These are phyloP conservation scores for Mionectes macconnelli DNA, from an alignment of 2,113 vertebrate species.

Conservation along the genomic window DNA sequence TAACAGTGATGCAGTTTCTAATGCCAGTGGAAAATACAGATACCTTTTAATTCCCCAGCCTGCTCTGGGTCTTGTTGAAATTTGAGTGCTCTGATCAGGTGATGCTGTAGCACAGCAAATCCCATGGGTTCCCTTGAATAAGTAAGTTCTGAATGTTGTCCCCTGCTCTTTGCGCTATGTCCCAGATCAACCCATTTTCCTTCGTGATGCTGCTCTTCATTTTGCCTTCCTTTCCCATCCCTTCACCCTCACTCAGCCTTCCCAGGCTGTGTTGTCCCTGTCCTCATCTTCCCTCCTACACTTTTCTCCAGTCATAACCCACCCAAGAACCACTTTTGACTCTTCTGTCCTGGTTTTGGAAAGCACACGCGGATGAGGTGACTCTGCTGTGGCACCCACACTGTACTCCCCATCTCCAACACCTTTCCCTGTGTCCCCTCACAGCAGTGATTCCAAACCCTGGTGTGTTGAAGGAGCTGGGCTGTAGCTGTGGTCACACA, in stretches of 20 bases:
- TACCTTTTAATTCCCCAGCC: not conserved
- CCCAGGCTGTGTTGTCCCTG: not conserved
- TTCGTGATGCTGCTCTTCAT: not conserved
- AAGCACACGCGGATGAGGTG: not conserved
- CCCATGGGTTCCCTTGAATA: not conserved
- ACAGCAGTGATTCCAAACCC: not conserved
- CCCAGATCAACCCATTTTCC: not conserved
- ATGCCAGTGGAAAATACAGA: not conserved
- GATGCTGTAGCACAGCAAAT: not conserved
- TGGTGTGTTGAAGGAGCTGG: not conserved
- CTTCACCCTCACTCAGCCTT: not conserved
- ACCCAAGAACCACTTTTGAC: not conserved
- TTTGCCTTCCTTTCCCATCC: not conserved
- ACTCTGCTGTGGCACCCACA: not conserved
- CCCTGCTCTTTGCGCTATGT: not conserved
- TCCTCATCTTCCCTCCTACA: not conserved
- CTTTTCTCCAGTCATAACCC: not conserved
- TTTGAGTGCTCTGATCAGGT: not conserved
- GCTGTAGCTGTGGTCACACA: not conserved
- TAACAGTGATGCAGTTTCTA: not conserved
- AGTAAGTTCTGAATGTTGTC: not conserved
- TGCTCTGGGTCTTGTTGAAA: not conserved
- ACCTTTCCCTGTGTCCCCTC: not conserved
- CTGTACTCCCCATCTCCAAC: not conserved
- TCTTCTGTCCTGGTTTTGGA: not conserved